Percentiles rank a stretch among this genome's conserved stretches.
Evolutionary conservation across 2,797 vertebrate genomes (phyloP).

Genomic region (Orientallactaga sibirica): DNA sequence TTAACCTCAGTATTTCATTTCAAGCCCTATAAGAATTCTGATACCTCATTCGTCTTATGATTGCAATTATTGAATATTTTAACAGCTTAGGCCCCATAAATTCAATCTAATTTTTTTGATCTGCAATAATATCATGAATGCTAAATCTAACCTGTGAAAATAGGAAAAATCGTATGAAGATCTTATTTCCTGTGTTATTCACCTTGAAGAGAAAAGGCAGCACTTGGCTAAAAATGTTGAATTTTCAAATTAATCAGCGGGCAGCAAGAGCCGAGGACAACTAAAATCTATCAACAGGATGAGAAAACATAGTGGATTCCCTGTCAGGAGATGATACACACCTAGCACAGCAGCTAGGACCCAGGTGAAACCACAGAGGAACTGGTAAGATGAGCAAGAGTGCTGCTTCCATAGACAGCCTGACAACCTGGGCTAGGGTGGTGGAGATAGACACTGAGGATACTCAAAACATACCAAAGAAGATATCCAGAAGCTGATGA

Average conservation of each 20-base stretch:
- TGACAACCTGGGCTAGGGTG: too few species aligned
- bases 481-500: too few species aligned
- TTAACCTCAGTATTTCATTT: slow-evolving; percentile 30
- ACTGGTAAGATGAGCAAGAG: too few species aligned
- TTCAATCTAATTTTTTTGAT: slow-evolving; percentile 73
- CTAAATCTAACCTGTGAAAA: slow-evolving; percentile 43
- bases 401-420: too few species aligned
- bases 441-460: too few species aligned
- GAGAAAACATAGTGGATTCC: too few species aligned
- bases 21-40: slow-evolving; percentile 37
- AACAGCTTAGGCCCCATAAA: slow-evolving; percentile 61
- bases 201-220: slow-evolving; percentile 69
- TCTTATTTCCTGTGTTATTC: slow-evolving; percentile 47
- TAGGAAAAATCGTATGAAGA: slow-evolving; percentile 13
- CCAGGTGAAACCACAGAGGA: too few species aligned
- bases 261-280: too few species aligned
- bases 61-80: slow-evolving; percentile 75
- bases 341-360: too few species aligned
- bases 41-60: slow-evolving; percentile 69
- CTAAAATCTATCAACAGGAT: too few species aligned
- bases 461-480: too few species aligned
- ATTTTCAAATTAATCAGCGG: not conserved
- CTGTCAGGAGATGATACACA: too few species aligned
- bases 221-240: slow-evolving; percentile 61
- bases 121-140: slow-evolving; percentile 70